Percentiles rank a stretch among this genome's conserved stretches.
phyloP scores from a whole-genome alignment of 2,797 vertebrate genomes.

The Bradypodion ventrale region DNA sequence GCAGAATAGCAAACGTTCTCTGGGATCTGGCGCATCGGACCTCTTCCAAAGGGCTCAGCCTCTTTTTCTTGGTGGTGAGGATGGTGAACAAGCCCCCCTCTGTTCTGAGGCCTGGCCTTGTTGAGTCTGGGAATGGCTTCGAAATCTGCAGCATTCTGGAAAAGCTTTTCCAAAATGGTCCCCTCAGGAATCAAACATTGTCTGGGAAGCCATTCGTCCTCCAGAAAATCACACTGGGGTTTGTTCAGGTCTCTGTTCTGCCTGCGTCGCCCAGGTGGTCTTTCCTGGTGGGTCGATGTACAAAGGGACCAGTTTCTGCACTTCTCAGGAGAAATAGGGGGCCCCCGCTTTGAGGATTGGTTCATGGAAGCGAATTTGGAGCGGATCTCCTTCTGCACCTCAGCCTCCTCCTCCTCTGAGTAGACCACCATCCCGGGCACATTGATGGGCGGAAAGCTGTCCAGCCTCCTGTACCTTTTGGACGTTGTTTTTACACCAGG shows the following conservation, averaged over 20 bases:
- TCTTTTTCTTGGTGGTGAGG: background rate
- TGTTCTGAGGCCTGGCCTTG: background rate
- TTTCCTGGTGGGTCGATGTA: background rate
- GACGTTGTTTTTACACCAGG: slow-evolving; percentile 30
- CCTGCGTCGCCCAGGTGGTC: background rate
- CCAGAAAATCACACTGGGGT: background rate
- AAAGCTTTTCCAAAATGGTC: slow-evolving; percentile 62
- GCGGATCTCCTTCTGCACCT: background rate
- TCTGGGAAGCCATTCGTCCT: slow-evolving; percentile 18
- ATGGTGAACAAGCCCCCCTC: background rate
- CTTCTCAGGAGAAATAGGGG: background rate
- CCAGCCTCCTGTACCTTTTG: slow-evolving; percentile 21
- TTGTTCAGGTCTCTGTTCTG: background rate
- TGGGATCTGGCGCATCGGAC: background rate
- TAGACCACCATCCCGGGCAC: slow-evolving; percentile 26
- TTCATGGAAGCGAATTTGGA: slow-evolving; percentile 6
- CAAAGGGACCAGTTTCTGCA: background rate
- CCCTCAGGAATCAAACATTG: slow-evolving; percentile 49
- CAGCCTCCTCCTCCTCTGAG: slow-evolving; percentile 44
- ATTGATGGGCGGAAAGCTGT: slow-evolving; percentile 31
- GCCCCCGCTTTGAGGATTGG: slow-evolving; percentile 19
- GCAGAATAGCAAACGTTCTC: slow-evolving; percentile 6
- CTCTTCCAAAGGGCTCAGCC: background rate
- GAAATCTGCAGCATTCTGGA: background rate
- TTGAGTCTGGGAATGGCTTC: background rate